phyloP scores from a whole-genome alignment of 2,888 invertebrate species.

The Diarsia rubi region DNA sequence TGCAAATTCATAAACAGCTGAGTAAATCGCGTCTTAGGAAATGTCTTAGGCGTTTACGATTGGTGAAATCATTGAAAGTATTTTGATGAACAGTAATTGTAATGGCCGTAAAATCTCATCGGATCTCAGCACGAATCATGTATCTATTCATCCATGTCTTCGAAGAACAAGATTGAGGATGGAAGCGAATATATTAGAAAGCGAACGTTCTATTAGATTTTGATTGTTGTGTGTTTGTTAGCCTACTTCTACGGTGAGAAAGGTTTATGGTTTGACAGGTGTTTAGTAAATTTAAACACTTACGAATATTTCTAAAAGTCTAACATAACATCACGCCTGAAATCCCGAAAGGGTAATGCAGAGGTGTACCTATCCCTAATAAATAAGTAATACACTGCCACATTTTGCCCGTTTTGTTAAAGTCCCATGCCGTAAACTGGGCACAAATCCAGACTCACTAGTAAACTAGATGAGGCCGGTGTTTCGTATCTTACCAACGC shows the following conservation, averaged over 20 bases:
- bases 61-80: slow-evolving; percentile 59
- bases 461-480: too few relatives aligned
- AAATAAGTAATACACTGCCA: too few relatives aligned
- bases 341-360: too few relatives aligned
- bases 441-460: too few relatives aligned
- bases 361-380: too few relatives aligned
- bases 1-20: slow-evolving; percentile 69
- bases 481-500: too few relatives aligned
- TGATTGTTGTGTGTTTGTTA: slow-evolving; percentile 40
- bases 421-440: too few relatives aligned
- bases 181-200: slow-evolving; percentile 61
- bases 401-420: too few relatives aligned
- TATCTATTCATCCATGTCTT: slow-evolving; percentile 59
- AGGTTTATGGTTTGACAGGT: slow-evolving; percentile 4
- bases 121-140: slow-evolving; percentile 48
- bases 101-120: slow-evolving; percentile 49
- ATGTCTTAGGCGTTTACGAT: slow-evolving; percentile 40
- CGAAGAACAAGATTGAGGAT: slow-evolving; percentile 57
- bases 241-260: slow-evolving; percentile 27
- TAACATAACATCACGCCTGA: too few relatives aligned
- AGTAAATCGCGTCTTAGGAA: slow-evolving; percentile 66
- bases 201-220: slow-evolving; percentile 39
- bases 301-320: background rate
- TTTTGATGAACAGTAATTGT: slow-evolving; percentile 55
- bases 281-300: slow-evolving; percentile 2